Evolutionary conservation across 2,113 vertebrate species (phyloP).

Genomic region (Sphaerodactylus townsendi): DNA sequence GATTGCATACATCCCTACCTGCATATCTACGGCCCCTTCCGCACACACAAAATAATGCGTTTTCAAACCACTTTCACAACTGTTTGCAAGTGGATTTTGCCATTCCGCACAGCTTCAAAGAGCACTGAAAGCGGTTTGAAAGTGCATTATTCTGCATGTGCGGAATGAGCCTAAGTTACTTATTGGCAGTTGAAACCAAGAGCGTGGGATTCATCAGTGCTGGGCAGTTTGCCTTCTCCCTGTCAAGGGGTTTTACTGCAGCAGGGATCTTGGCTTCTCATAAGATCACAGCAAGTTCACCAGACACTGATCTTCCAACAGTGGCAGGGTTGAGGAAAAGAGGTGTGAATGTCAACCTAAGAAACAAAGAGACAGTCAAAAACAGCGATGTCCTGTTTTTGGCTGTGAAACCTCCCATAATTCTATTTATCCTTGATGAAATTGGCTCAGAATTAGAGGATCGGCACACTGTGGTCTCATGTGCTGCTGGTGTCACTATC

Average conservation of each 20-base stretch:
- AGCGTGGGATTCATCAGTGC: slow-evolving; percentile 96
- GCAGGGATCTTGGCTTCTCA: slow-evolving; percentile 90
- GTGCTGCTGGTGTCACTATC: slow-evolving; percentile 94
- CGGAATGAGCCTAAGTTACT: no score
- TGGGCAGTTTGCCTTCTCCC: slow-evolving; percentile 89
- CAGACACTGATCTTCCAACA: slow-evolving; percentile 88
- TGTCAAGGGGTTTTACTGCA: slow-evolving; percentile 87
- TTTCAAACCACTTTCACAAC: no score
- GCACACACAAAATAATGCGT: no score
- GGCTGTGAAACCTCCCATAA: slow-evolving; percentile 95
- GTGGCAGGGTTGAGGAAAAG: slow-evolving; percentile 90
- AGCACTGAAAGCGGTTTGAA: no score
- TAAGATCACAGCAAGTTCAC: slow-evolving; percentile 94
- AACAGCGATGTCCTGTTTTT: slow-evolving; percentile 93
- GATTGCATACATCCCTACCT: neutral
- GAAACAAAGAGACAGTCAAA: slow-evolving; percentile 91
- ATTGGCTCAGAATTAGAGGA: slow-evolving; percentile 90
- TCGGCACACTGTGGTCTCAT: slow-evolving; percentile 94
- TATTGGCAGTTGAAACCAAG: slow-evolving; percentile 77
- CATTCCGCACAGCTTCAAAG: no score
- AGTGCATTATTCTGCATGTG: no score
- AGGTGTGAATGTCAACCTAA: slow-evolving; percentile 89
- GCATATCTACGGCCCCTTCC: no score
- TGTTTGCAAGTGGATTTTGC: no score
- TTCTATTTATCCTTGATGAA: slow-evolving; percentile 96